A percentile compares a stretch with the other conserved stretches of the same genome.
phyloP scores from a whole-genome alignment of 2,888 invertebrate genomes.

The Nomada fucata region DNA sequence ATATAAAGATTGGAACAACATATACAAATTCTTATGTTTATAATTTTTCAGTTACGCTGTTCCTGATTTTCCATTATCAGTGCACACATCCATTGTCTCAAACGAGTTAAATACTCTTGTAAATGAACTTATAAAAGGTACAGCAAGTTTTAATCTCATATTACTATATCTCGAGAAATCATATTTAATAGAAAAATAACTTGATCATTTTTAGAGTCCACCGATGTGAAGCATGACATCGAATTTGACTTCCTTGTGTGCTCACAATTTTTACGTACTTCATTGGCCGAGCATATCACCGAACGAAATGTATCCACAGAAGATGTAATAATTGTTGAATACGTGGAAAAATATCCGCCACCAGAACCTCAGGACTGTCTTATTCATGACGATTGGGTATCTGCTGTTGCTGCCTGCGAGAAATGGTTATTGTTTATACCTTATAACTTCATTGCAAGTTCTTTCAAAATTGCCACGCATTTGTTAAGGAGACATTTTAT shows the following conservation, averaged over 20 bases:
- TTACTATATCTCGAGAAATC: background rate
- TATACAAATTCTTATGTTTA: slow-evolving; percentile 19
- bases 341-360: slow-evolving; percentile 94
- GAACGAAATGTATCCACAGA: slow-evolving; percentile 92
- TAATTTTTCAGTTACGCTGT: slow-evolving; percentile 90
- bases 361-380: slow-evolving; percentile 97
- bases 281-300: slow-evolving; percentile 90
- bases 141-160: background rate
- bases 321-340: slow-evolving; percentile 94
- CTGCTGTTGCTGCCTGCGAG: slow-evolving; percentile 90
- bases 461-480: no score
- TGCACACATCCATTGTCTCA: slow-evolving; percentile 89
- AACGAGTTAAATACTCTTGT: slow-evolving; percentile 91
- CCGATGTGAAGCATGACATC: slow-evolving; percentile 81
- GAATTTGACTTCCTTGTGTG: slow-evolving; percentile 95
- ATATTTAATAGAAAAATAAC: background rate
- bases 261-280: slow-evolving; percentile 91
- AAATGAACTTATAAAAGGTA: slow-evolving; percentile 90
- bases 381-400: slow-evolving; percentile 99
- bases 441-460: background rate
- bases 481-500: background rate
- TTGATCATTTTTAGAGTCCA: slow-evolving; percentile 73
- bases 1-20: slow-evolving; percentile 3
- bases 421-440: slow-evolving; percentile 86
- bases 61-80: slow-evolving; percentile 93